Base-by-base conservation (phyloP, 2,888 invertebrate species). In the Ormyrus nitidulus region DNA sequence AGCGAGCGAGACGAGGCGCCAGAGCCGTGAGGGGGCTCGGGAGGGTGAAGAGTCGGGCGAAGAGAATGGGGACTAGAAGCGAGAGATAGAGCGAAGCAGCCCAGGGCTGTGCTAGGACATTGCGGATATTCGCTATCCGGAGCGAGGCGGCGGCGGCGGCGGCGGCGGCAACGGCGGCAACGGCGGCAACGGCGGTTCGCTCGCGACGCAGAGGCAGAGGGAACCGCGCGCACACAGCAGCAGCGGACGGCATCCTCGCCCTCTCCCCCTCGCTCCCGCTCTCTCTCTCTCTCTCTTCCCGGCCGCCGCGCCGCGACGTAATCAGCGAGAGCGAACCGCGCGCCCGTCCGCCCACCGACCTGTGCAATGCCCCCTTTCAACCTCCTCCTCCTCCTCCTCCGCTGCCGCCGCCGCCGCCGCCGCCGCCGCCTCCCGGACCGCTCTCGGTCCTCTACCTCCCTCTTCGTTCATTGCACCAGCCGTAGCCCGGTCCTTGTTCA, bases 281-380 rank as follows among this genome's bases (percentile, higher is more conserved):
- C 91, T 88, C 89, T 91, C 92, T 92, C 92, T 92, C 84, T 77
- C 81, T 83, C 85, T 86, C 87, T 86, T 85, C 91, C 90, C 88
- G 88, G 87, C 89, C 88, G 73, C 59, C 19, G 68, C 62, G 69
- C 19, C 86, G 90, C 90, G 90, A 90, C 90, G 89, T 90, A 90
- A 90, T 90, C 90, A 90, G 89, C 89, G 89, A 89, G 89, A 90
- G 90, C 88, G 89, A 88, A 86, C 68, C 72, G 68, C 73, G 72
- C 86, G 84, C 86, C 84, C 58, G 81, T 84, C 85, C 82, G 83
- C 85, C 83, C 85, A 82, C 83, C 84, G 79, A 86, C 83, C 77
- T 81, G 81, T 81, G 81, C 77, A 77, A 70, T 70, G 66, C 66
- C 73, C 51, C 61, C 62, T 51, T 19, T 54, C 69, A 59, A 19